phyloP scores from a whole-genome alignment of 2,888 invertebrate genomes.

The Dicyrtomina minuta region DNA sequence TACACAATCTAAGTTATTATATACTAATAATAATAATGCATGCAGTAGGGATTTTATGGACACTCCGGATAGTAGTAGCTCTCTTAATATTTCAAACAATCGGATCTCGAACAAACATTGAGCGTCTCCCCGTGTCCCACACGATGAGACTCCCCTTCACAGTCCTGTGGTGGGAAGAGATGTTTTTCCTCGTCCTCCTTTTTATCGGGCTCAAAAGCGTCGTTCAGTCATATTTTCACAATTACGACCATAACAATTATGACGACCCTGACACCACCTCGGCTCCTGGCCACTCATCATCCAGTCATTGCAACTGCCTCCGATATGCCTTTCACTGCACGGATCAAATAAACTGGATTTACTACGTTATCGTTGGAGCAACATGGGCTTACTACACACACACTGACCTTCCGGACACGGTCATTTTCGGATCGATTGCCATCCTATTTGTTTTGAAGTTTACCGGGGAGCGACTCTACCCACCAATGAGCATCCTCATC shows the following conservation, averaged over 20 bases:
- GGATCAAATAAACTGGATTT: neutral
- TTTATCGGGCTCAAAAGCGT: neutral
- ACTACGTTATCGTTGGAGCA: neutral
- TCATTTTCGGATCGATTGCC: neutral
- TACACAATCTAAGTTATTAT: no score
- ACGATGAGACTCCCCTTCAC: neutral
- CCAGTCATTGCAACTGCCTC: no score
- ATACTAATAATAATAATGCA: no score
- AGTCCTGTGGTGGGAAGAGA: constrained; percentile 4
- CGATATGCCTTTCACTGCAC: neutral
- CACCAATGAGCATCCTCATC: neutral
- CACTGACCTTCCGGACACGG: neutral
- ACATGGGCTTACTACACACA: constrained; percentile 5
- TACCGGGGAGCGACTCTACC: neutral
- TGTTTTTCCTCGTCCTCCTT: neutral
- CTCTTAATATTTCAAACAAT: neutral
- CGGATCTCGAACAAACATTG: neutral
- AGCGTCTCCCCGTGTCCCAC: neutral
- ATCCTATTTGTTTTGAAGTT: neutral
- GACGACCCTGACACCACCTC: neutral
- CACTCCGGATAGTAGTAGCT: neutral
- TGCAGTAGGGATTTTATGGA: no score
- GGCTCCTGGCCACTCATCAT: no score
- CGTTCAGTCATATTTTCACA: neutral
- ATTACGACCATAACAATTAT: no score